A percentile compares a stretch with the other conserved stretches of the same genome.
phyloP scores from a whole-genome alignment of 2,113 vertebrate species.

The Neomonachus schauinslandi region DNA sequence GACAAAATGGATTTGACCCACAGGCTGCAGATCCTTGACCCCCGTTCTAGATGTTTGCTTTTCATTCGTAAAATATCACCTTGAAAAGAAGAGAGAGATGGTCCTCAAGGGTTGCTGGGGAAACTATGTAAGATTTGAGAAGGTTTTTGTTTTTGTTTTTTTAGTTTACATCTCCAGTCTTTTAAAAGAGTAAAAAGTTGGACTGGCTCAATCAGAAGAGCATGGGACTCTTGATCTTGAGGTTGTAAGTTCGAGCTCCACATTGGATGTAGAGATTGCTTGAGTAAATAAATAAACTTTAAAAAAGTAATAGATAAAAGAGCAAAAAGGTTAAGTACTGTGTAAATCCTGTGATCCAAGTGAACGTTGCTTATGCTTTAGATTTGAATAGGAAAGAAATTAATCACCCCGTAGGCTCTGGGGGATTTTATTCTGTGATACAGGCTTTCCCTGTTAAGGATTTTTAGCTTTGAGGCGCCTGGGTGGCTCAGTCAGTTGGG shows the following conservation, averaged over 20 bases:
- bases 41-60: not conserved
- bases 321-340: not conserved
- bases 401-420: not conserved
- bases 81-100: not conserved
- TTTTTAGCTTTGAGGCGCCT: not conserved
- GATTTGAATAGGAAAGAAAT: not conserved
- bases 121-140: not conserved
- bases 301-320: not conserved
- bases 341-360: not conserved
- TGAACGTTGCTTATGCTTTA: not conserved
- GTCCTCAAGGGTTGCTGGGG: not conserved
- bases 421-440: not conserved
- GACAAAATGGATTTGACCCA: not conserved
- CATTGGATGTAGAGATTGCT: not conserved
- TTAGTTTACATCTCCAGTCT: not conserved
- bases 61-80: not conserved
- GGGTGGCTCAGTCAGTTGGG: too few relatives aligned
- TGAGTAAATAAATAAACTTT: not conserved
- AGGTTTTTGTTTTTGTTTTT: not conserved
- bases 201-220: not conserved
- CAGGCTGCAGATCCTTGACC: not conserved
- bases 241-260: not conserved
- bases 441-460: not conserved
- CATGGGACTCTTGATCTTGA: not conserved
- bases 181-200: slow-evolving; percentile 4